Percentiles rank a stretch among this genome's conserved stretches.
Conservation (phyloP, 2,888 invertebrate genomes). For the Drosophila mayaguana region DNA sequence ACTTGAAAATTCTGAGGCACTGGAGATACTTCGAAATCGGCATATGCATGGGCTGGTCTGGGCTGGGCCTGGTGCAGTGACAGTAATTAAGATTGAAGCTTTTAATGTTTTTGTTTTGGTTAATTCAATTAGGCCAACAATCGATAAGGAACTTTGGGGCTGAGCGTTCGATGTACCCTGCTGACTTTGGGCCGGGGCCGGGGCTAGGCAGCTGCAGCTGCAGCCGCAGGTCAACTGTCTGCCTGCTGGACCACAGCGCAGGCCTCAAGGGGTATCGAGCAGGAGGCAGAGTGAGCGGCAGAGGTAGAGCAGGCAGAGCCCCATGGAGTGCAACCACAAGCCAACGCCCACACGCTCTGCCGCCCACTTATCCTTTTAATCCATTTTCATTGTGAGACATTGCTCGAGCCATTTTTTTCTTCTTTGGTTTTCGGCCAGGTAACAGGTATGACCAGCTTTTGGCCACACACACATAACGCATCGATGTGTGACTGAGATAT, state of each 20-base stretch:
- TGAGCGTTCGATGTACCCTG: slow-evolving; percentile 3
- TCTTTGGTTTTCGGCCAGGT: slow-evolving; percentile 18
- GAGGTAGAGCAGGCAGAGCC: background rate
- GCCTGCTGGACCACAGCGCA: slow-evolving; percentile 24
- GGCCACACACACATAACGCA: slow-evolving; percentile 8
- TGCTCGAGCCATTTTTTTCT: background rate
- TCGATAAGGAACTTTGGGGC: background rate
- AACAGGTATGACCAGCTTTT: slow-evolving; percentile 15
- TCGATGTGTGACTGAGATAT: background rate
- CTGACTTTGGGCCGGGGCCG: slow-evolving; percentile 18
- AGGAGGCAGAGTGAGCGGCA: background rate
- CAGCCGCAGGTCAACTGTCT: slow-evolving; percentile 18
- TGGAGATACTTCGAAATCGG: background rate
- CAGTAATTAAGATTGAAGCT: slow-evolving; percentile 7
- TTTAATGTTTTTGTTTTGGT: slow-evolving; percentile 13
- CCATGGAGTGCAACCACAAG: background rate
- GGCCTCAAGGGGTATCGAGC: background rate
- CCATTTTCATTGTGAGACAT: slow-evolving; percentile 59
- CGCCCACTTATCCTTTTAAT: slow-evolving; percentile 60
- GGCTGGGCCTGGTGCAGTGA: background rate
- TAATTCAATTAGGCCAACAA: slow-evolving; percentile 52
- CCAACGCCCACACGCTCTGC: slow-evolving; percentile 2
- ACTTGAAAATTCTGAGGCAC: background rate
- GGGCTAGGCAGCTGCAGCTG: no score
- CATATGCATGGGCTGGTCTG: background rate